Evolutionary conservation across 2,888 invertebrate species (phyloP).

Genomic region (Napeogenes inachia): DNA sequence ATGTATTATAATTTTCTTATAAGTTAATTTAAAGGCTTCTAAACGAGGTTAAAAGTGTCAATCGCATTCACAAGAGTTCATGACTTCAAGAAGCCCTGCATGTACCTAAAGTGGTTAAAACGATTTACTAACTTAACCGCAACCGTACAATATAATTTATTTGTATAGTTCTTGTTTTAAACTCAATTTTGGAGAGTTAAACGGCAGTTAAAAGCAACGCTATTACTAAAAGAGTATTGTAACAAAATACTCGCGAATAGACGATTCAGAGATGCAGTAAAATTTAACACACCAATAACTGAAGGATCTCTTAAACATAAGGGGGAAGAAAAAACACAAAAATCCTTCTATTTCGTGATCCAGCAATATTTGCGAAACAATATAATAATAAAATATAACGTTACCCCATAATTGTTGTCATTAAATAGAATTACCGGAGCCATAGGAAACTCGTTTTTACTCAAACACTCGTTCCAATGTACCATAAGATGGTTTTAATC

Average conservation of each 20-base stretch:
- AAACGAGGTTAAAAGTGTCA: conserved; percentile 1
- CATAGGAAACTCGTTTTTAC: conserved; percentile 2
- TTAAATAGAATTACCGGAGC: conserved; percentile 7
- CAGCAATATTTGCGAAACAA: not conserved
- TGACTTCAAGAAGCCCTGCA: not conserved
- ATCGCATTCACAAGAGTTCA: conserved; percentile 1
- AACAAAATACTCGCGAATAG: too few relatives aligned
- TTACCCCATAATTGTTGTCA: not conserved
- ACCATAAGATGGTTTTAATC: conserved; percentile 9
- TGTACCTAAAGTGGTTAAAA: not conserved
- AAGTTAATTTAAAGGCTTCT: not conserved
- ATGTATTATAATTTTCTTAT: not conserved
- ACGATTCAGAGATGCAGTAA: too few relatives aligned
- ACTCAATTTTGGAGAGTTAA: too few relatives aligned
- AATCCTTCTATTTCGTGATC: not conserved
- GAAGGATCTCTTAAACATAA: not conserved
- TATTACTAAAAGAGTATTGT: too few relatives aligned
- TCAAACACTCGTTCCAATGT: not conserved
- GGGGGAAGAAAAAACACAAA: not conserved
- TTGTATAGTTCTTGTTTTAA: too few relatives aligned
- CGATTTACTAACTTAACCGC: not conserved
- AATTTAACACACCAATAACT: too few relatives aligned
- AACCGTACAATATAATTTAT: too few relatives aligned
- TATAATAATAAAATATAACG: not conserved
- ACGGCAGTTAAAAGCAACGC: too few relatives aligned